These are phyloP conservation scores for Rhagonycha lutea DNA, from an alignment of 2,888 invertebrate species.

Conservation along the genomic window DNA sequence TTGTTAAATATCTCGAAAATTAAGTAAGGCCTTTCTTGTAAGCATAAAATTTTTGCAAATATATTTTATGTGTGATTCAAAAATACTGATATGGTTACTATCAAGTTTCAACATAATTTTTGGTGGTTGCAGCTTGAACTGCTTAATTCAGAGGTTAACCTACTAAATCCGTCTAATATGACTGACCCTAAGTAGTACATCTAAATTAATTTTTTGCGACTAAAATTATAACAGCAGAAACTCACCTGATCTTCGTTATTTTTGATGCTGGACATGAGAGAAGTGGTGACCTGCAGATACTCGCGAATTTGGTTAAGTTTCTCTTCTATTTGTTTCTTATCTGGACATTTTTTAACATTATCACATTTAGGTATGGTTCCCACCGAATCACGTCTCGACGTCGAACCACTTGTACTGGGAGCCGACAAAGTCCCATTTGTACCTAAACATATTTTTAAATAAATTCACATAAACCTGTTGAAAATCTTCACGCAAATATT, in stretches of 20 bases:
- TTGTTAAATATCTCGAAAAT: too few relatives aligned
- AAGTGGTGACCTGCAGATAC: slow-evolving; percentile 71
- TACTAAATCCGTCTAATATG: too few relatives aligned
- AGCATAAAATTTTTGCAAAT: too few relatives aligned
- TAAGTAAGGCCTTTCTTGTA: too few relatives aligned
- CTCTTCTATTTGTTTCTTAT: slow-evolving; percentile 70
- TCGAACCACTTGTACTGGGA: slow-evolving; percentile 46
- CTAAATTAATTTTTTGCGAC: background rate
- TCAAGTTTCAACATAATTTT: too few relatives aligned
- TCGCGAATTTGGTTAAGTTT: slow-evolving; percentile 73
- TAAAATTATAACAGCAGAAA: slow-evolving; percentile 22
- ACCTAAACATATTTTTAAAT: slow-evolving; percentile 12
- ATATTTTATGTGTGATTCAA: too few relatives aligned
- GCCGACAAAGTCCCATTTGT: slow-evolving; percentile 44
- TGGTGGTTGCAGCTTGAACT: too few relatives aligned
- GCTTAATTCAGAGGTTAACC: too few relatives aligned
- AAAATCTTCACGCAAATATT: background rate
- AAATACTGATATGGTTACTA: background rate
- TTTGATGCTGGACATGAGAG: slow-evolving; percentile 71
- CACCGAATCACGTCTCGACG: slow-evolving; percentile 50
- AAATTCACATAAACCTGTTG: background rate
- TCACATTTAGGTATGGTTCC: slow-evolving; percentile 52
- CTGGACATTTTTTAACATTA: slow-evolving; percentile 60
- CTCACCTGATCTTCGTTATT: slow-evolving; percentile 69
- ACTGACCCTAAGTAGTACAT: background rate